phyloP scores from a whole-genome alignment of 1,140 invertebrate species.

The Bombus huntii region DNA sequence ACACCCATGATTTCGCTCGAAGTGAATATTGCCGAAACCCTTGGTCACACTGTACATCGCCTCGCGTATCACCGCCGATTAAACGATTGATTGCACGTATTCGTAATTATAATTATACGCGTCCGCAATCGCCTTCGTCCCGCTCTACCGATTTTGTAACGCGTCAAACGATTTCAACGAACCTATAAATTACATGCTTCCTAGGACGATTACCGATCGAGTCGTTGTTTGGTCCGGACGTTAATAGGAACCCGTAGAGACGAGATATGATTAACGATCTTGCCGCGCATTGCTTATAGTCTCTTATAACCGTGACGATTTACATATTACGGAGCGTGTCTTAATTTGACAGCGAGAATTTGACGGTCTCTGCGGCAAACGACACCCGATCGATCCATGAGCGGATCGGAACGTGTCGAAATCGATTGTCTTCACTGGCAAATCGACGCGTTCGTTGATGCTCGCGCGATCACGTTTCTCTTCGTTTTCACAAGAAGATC shows the following conservation, averaged over 20 bases:
- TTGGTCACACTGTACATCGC: too few species aligned
- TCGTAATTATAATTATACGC: background rate
- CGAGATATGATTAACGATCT: slow-evolving; percentile 63
- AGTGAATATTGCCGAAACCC: background rate
- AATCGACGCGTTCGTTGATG: too few species aligned
- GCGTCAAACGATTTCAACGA: slow-evolving; percentile 33
- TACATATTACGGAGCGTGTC: slow-evolving; percentile 59
- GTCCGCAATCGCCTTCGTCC: too few species aligned
- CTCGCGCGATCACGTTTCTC: background rate
- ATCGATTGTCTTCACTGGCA: background rate
- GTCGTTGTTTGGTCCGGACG: slow-evolving; percentile 57
- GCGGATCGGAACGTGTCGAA: background rate
- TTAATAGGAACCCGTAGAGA: slow-evolving; percentile 65
- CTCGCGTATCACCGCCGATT: background rate
- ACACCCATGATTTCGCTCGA: background rate
- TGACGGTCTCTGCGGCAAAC: background rate
- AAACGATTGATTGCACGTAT: background rate
- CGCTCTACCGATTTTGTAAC: too few species aligned
- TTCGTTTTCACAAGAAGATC: slow-evolving; percentile 41
- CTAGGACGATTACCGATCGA: slow-evolving; percentile 62
- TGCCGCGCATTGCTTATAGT: slow-evolving; percentile 51
- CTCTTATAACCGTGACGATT: slow-evolving; percentile 40
- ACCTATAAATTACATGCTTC: slow-evolving; percentile 62
- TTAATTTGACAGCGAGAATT: slow-evolving; percentile 59
- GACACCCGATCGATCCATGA: background rate